Conservation (phyloP, 1,140 invertebrate species). For the Atta colombica region DNA sequence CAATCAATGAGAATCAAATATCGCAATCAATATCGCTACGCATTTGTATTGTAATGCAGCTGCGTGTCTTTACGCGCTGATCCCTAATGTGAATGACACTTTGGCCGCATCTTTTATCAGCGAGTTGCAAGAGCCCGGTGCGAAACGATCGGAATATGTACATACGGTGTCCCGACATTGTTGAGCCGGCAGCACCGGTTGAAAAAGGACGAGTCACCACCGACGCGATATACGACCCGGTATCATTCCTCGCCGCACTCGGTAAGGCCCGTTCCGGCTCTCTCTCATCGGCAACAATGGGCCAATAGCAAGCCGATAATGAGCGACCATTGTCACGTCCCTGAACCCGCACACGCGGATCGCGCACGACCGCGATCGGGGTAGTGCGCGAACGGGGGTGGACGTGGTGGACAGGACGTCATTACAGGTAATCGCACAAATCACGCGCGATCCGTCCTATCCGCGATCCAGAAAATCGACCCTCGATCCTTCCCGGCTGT, state of each 20-base stretch:
- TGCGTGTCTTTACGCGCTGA: neutral
- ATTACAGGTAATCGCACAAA: conserved; percentile 84
- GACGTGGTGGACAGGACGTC: conserved; percentile 70
- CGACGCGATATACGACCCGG: conserved; percentile 77
- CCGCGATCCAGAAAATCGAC: conserved; percentile 80
- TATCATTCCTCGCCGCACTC: conserved; percentile 82
- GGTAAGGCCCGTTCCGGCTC: conserved; percentile 84
- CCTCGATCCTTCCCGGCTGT: conserved; percentile 21
- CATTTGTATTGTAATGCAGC: conserved; percentile 5
- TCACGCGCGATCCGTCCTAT: conserved; percentile 75
- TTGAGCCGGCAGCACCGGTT: conserved; percentile 70
- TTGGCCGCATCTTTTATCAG: conserved; percentile 65
- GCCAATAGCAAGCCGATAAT: conserved; percentile 85
- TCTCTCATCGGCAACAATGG: conserved; percentile 84
- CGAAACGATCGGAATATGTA: conserved; percentile 52
- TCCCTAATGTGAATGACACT: conserved; percentile 11
- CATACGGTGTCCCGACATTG: conserved; percentile 48
- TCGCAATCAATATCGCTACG: conserved; percentile 23
- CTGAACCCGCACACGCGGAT: conserved; percentile 81
- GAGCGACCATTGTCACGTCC: conserved; percentile 83
- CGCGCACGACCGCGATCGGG: conserved; percentile 78
- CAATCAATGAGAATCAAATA: conserved; percentile 13
- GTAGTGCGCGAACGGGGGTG: conserved; percentile 43
- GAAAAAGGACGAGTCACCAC: conserved; percentile 81
- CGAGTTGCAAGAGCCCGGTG: conserved; percentile 10